These are phyloP conservation scores for Ornithoptera alexandrae DNA, from an alignment of 2,888 invertebrate genomes.

Conservation along the genomic window DNA sequence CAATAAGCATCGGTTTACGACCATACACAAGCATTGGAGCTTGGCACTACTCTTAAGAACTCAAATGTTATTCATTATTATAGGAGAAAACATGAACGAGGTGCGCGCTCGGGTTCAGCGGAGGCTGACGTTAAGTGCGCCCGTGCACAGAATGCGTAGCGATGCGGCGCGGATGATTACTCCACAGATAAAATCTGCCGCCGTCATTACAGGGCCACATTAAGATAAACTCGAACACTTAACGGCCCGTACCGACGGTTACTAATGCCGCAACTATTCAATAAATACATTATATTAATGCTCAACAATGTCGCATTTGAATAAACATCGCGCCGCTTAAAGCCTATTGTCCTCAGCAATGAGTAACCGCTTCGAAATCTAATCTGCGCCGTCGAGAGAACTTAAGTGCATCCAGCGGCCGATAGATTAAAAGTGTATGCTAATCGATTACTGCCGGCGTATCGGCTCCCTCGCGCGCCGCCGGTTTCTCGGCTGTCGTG, in stretches of 20 bases:
- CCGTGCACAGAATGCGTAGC: conserved; percentile 24
- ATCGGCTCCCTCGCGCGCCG: conserved; percentile 18
- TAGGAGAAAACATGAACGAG: conserved; percentile 18
- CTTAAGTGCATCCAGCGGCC: conserved; percentile 30
- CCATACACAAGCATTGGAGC: neutral
- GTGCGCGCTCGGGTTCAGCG: conserved; percentile 21
- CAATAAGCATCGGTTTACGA: neutral
- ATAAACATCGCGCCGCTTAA: conserved; percentile 22
- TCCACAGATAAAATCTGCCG: conserved; percentile 42
- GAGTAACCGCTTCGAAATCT: conserved; percentile 25
- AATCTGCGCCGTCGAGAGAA: conserved; percentile 30
- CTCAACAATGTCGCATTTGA: conserved; percentile 21
- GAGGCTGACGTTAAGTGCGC: conserved; percentile 25
- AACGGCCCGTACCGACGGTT: conserved; percentile 46
- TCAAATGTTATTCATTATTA: conserved; percentile 16
- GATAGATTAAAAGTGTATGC: conserved; percentile 32
- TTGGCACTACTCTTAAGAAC: neutral
- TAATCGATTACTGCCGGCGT: conserved; percentile 31
- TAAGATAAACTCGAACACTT: conserved; percentile 53
- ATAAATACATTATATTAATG: conserved; percentile 50
- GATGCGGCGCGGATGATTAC: conserved; percentile 36
- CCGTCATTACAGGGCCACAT: conserved; percentile 37
- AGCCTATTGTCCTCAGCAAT: conserved; percentile 17
- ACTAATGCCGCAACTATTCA: conserved; percentile 41
- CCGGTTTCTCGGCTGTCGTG: conserved; percentile 33